phyloP scores from a whole-genome alignment of 2,888 invertebrate genomes.

The Laothoe populi region DNA sequence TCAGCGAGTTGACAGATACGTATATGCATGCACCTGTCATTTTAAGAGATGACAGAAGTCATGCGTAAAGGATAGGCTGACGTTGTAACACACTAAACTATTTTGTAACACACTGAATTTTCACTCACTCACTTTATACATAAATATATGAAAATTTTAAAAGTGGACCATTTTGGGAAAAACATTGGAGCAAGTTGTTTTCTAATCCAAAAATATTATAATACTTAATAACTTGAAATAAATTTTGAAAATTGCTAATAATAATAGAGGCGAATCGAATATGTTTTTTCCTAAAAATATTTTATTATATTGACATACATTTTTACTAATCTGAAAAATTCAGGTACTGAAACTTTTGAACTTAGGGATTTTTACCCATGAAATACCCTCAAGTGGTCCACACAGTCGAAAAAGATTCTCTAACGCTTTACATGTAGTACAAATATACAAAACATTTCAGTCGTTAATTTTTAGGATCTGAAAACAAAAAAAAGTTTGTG shows the following conservation, averaged over 20 bases:
- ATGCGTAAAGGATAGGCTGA: conserved; percentile 48
- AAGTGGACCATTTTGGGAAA: conserved; percentile 50
- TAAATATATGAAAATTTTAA: conserved; percentile 44
- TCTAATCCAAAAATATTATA: not conserved
- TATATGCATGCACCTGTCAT: not conserved
- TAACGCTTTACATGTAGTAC: conserved; percentile 45
- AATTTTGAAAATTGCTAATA: not conserved
- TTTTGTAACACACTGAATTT: conserved; percentile 43
- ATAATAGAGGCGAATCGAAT: not conserved
- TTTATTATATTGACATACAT: conserved; percentile 24
- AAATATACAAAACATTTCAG: conserved; percentile 75
- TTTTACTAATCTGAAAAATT: conserved; percentile 22
- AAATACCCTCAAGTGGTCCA: conserved; percentile 6
- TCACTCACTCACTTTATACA: conserved; percentile 69
- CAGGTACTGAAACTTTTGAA: conserved; percentile 28
- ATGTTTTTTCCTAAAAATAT: conserved; percentile 4
- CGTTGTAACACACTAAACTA: conserved; percentile 34
- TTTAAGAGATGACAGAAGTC: not conserved
- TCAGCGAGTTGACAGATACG: not conserved
- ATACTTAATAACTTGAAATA: not conserved
- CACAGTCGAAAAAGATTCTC: conserved; percentile 8
- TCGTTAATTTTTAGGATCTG: conserved; percentile 54
- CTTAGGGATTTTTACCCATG: not conserved
- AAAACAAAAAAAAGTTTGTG: conserved; percentile 59
- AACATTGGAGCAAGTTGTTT: not conserved